Conservation (phyloP, 2,113 vertebrate genomes). For the Indri indri region DNA sequence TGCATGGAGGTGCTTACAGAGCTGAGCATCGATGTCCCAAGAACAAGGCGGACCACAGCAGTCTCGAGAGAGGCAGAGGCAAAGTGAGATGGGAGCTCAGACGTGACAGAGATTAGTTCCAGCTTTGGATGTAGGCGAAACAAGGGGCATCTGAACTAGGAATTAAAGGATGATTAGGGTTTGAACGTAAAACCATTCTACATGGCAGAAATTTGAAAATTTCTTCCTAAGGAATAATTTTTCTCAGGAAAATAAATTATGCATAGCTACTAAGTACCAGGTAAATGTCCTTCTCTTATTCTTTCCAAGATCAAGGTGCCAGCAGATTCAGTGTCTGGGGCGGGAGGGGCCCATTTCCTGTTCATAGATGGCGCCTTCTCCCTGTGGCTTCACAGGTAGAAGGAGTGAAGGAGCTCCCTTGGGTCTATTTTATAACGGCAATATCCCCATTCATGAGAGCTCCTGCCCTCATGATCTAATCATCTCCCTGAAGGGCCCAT, state of each 20-base stretch:
- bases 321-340: not conserved
- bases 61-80: not conserved
- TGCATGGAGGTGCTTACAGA: not conserved
- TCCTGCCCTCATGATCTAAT: not conserved
- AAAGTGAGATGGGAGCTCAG: not conserved
- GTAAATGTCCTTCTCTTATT: not conserved
- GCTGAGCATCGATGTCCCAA: not conserved
- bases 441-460: not conserved
- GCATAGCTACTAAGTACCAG: not conserved
- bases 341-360: not conserved
- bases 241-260: not conserved
- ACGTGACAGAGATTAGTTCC: not conserved
- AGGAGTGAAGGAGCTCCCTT: not conserved
- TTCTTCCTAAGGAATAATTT: not conserved
- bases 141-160: not conserved
- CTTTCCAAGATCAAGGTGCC: not conserved
- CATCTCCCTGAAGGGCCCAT: too few species aligned
- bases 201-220: not conserved
- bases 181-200: not conserved
- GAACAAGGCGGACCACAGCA: not conserved
- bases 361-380: not conserved
- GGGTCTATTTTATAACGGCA: not conserved
- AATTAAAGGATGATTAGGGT: not conserved
- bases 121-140: not conserved
- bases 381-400: not conserved